Percentiles rank a stretch among this genome's conserved stretches.
phyloP scores from a whole-genome alignment of 2,113 vertebrate species.

The Grammomys dolichurus region DNA sequence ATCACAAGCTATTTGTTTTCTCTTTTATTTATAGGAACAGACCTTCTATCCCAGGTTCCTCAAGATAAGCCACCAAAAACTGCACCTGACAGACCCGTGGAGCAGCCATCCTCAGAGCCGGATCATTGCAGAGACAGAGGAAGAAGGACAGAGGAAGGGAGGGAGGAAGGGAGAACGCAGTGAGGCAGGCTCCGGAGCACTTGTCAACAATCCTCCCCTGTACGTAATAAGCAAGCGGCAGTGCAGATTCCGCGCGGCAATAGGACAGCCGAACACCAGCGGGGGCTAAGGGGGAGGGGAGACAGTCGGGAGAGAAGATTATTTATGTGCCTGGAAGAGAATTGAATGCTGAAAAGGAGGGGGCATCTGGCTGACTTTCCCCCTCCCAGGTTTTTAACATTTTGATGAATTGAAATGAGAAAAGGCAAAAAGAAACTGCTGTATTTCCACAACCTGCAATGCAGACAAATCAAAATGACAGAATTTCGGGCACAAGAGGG shows the following conservation, averaged over 20 bases:
- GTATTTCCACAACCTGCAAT: slow-evolving; percentile 68
- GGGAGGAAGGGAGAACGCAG: slow-evolving; percentile 57
- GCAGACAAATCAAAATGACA: slow-evolving; percentile 64
- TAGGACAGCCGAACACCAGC: slow-evolving; percentile 64
- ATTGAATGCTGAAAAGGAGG: slow-evolving; percentile 71
- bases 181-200: slow-evolving; percentile 77
- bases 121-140: slow-evolving; percentile 77
- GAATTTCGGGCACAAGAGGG: not conserved
- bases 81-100: slow-evolving; percentile 79
- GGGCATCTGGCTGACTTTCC: slow-evolving; percentile 44
- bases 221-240: slow-evolving; percentile 75
- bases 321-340: slow-evolving; percentile 81
- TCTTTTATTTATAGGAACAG: slow-evolving; percentile 76
- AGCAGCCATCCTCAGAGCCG: slow-evolving; percentile 75
- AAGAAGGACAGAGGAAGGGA: slow-evolving; percentile 74
- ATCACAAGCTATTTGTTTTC: slow-evolving; percentile 79
- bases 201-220: slow-evolving; percentile 81
- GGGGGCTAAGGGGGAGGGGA: slow-evolving; percentile 76
- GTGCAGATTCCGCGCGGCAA: slow-evolving; percentile 76
- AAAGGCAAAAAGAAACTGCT: slow-evolving; percentile 3
- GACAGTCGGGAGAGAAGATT: slow-evolving; percentile 69
- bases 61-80: slow-evolving; percentile 80
- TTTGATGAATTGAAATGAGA: slow-evolving; percentile 60
- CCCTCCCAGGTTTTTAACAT: not conserved
- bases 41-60: slow-evolving; percentile 77